These are phyloP conservation scores for Lerema accius DNA, from an alignment of 1,140 invertebrate genomes.

Conservation along the genomic window DNA sequence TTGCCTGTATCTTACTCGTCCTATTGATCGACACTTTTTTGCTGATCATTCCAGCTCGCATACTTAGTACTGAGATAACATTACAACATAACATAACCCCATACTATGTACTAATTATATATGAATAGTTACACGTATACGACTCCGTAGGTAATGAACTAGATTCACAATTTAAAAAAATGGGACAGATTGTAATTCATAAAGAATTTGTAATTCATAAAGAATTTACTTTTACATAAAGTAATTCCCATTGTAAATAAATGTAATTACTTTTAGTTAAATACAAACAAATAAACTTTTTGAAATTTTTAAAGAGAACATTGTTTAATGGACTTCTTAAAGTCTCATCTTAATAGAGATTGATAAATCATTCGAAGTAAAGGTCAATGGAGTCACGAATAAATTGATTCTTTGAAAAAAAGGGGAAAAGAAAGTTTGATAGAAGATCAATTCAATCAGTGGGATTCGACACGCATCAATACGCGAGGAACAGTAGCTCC, in stretches of 20 bases:
- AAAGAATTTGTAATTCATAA: too few species aligned
- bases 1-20: slow-evolving; percentile 10
- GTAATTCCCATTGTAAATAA: too few species aligned
- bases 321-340: slow-evolving; percentile 17
- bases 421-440: slow-evolving; percentile 57
- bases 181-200: too few species aligned
- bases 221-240: too few species aligned
- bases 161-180: too few species aligned
- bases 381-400: slow-evolving; percentile 60
- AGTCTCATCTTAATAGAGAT: slow-evolving; percentile 19
- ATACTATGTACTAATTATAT: too few species aligned
- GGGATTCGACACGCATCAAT: slow-evolving; percentile 58
- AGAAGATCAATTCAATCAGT: slow-evolving; percentile 72
- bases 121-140: too few species aligned
- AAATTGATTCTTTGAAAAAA: slow-evolving; percentile 61
- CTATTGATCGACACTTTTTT: background rate
- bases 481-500: slow-evolving; percentile 46
- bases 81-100: too few species aligned
- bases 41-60: background rate
- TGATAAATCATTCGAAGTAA: slow-evolving; percentile 44
- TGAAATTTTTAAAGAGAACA: background rate
- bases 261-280: too few species aligned
- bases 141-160: too few species aligned
- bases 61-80: too few species aligned
- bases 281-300: too few species aligned